Base-by-base conservation (phyloP, 2,113 vertebrate genomes). In the Ranitomeya imitator region DNA sequence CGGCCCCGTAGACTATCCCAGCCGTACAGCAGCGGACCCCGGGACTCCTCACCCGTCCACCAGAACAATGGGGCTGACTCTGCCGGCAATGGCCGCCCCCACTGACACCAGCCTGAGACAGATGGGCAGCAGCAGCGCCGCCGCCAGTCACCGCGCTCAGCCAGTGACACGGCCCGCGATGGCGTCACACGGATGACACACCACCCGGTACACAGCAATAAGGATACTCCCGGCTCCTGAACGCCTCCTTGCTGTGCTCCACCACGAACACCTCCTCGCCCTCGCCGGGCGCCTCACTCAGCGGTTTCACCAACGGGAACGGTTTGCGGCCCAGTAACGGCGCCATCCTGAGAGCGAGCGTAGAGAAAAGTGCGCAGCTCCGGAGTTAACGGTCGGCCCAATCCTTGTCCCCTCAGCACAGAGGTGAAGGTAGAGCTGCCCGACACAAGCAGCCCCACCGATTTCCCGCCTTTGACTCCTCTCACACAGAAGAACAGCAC, bases 161-260 rank as follows among this genome's bases (percentile, higher is more conserved):
- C 37, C 37, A 2, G 55, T 9, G 31, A 18, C 71, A 45, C 69
- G 21, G 19, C 63, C 37, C n/a, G 65, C 65, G 8, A 13, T 6
- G 5, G 16, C 61, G 8, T 21, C 63, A 14, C 9, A 65, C 63
- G 61, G 61, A 21, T 63, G 6, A 63, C 61, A 6, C 16, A 14
- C 8, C 8, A 45, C 37, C 37, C 37, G 37, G 37, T 5, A 6
- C 52, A 7, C 76, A 23, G n/a, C 9, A 45, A 65, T 31, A 96
- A 94, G 97, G 97, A 98, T 98, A 99, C 97, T 98, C 97, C 95
- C 97, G 97, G 93, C 96, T 97, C 95, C 95, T 96, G 96, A 98
- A 98, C 95, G 97, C 97, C 96, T 99, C 97, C 92, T 97, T 96
- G 90, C 95, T 97, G 96, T 98, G 98, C 87, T 97, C 94, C 92